Evolutionary conservation across 2,797 vertebrate genomes (phyloP).

Genomic region (Bovichtus variegatus): DNA sequence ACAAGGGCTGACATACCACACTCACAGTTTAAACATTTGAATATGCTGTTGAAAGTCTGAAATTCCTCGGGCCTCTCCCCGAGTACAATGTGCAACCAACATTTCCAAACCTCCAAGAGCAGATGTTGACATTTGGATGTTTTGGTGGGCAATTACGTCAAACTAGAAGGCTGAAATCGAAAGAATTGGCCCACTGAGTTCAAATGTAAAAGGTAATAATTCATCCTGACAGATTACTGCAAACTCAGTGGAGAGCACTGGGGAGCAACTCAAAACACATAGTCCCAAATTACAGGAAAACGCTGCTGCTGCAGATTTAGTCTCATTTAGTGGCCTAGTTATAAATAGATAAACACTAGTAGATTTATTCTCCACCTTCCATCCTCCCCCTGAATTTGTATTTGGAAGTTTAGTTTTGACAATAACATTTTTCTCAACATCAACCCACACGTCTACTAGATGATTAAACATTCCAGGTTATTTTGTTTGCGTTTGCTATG

Average conservation of each 20-base stretch:
- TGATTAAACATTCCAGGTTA: neutral
- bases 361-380: neutral
- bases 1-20: neutral
- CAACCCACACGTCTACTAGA: neutral
- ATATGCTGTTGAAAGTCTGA: neutral
- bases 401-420: neutral
- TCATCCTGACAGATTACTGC: slow-evolving; percentile 22
- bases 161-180: neutral
- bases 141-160: slow-evolving; percentile 28
- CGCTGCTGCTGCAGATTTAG: neutral
- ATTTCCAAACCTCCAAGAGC: slow-evolving; percentile 24
- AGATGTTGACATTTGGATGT: slow-evolving; percentile 50
- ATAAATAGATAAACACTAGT: neutral
- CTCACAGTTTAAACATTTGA: neutral
- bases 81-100: slow-evolving; percentile 30
- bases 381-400: neutral
- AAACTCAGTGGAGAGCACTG: slow-evolving; percentile 9
- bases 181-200: slow-evolving; percentile 15
- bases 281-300: neutral
- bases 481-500: neutral
- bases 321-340: neutral
- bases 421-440: neutral
- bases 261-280: neutral
- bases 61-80: neutral
- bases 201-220: slow-evolving; percentile 17